Conservation (phyloP, 2,113 vertebrate genomes). For the Ciconia maguari region DNA sequence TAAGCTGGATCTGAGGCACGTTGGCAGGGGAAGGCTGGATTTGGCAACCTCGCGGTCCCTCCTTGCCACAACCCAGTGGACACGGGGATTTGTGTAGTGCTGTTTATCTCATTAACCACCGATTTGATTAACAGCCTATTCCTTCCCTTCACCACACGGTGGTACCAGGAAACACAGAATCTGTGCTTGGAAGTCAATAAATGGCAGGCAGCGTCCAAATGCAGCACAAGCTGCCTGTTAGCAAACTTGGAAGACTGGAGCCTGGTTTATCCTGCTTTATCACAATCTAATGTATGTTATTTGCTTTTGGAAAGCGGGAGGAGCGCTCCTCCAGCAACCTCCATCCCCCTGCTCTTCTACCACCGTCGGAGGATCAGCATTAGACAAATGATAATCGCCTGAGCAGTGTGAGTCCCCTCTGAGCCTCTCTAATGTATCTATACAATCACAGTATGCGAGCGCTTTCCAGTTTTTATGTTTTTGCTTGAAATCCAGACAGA, state of each 20-base stretch:
- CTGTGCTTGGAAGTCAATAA: neutral
- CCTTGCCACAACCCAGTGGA: neutral
- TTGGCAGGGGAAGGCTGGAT: neutral
- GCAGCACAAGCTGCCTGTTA: neutral
- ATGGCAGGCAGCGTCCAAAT: neutral
- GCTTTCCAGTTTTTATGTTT: rapidly evolving
- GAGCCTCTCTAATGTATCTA: rapidly evolving
- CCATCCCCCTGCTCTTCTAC: neutral
- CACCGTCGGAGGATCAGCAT: rapidly evolving
- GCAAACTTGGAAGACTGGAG: neutral
- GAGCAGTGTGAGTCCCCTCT: rapidly evolving
- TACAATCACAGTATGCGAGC: rapidly evolving
- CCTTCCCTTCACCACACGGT: constrained; percentile 26
- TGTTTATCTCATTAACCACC: neutral
- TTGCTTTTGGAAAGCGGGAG: neutral
- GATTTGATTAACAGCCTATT: neutral
- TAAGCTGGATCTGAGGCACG: neutral
- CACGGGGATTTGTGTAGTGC: neutral
- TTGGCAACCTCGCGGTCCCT: neutral
- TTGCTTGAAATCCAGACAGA: neutral
- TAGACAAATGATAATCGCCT: rapidly evolving
- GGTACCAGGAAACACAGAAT: constrained; percentile 41
- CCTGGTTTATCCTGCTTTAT: too few species aligned
- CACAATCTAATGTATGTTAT: rapidly evolving
- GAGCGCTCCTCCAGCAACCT: neutral